Evolutionary conservation across 1,140 invertebrate genomes (phyloP).

Genomic region (Hycleus phaleratus): DNA sequence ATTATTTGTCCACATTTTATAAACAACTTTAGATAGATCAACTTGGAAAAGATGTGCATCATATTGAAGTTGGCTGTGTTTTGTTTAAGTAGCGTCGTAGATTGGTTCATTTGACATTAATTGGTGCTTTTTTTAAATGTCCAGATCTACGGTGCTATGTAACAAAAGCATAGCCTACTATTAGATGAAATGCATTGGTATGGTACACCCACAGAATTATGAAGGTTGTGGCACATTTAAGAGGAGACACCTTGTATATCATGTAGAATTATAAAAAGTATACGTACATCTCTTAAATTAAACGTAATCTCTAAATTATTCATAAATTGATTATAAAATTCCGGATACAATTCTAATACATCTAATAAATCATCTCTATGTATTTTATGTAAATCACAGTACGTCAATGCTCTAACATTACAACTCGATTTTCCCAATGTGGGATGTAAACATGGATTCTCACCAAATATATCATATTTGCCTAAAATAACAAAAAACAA

Average conservation of each 20-base stretch:
- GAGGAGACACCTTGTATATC: not conserved
- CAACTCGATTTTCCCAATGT: slow-evolving; percentile 95
- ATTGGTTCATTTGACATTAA: too few relatives aligned
- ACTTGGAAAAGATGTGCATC: too few relatives aligned
- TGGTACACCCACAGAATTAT: too few relatives aligned
- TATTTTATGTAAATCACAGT: slow-evolving; percentile 98
- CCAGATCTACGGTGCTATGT: too few relatives aligned
- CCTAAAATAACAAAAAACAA: slow-evolving; percentile 48
- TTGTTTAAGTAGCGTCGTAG: too few relatives aligned
- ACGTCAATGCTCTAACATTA: slow-evolving; percentile 96
- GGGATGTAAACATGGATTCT: slow-evolving; percentile 88
- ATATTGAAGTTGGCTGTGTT: too few relatives aligned
- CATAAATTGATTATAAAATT: slow-evolving; percentile 88
- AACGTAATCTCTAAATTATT: slow-evolving; percentile 95
- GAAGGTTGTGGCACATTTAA: not conserved
- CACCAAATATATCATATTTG: slow-evolving; percentile 97
- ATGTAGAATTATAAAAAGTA: not conserved
- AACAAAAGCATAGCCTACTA: too few relatives aligned
- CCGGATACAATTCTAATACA: slow-evolving; percentile 94
- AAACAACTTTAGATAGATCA: too few relatives aligned
- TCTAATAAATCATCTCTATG: slow-evolving; percentile 94
- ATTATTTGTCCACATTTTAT: too few relatives aligned
- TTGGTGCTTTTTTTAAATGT: too few relatives aligned
- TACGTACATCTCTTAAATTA: slow-evolving; percentile 88
- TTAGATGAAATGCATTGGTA: too few relatives aligned